Evolutionary conservation across 2,888 invertebrate genomes (phyloP).

Genomic region (Sarcophaga caerulescens): DNA sequence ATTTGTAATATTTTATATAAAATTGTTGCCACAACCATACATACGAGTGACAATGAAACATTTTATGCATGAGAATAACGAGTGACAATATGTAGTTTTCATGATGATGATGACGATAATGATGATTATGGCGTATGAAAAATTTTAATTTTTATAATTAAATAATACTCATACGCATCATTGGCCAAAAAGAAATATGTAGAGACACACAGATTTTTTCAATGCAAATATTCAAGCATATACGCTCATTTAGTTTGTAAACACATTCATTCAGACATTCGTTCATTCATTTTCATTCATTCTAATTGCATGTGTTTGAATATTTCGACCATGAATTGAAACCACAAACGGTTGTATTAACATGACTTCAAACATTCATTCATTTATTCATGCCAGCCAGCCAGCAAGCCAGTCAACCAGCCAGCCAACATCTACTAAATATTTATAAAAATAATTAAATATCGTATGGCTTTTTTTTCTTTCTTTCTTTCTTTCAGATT

Average conservation of each 20-base stretch:
- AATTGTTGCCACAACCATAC: not conserved
- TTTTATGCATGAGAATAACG: not conserved
- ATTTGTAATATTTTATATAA: no score
- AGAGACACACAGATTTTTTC: conserved; percentile 5
- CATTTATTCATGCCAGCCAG: not conserved
- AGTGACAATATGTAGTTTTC: not conserved
- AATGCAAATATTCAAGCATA: no score
- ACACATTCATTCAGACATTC: no score
- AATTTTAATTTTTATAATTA: conserved; percentile 54
- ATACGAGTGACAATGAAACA: not conserved
- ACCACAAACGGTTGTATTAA: no score
- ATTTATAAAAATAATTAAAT: no score
- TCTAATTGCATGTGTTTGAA: not conserved
- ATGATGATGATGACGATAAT: conserved; percentile 22
- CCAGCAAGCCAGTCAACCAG: no score
- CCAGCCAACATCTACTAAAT: no score
- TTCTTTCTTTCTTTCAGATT: no score
- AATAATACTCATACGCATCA: conserved; percentile 54
- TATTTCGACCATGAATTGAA: no score
- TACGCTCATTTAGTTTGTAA: no score
- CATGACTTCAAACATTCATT: conserved; percentile 2
- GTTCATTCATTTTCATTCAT: not conserved
- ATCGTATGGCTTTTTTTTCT: no score
- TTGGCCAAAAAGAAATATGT: conserved; percentile 30
- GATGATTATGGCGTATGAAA: conserved; percentile 22